Base-by-base conservation (phyloP, 2,888 invertebrate species). In the Empis livida region DNA sequence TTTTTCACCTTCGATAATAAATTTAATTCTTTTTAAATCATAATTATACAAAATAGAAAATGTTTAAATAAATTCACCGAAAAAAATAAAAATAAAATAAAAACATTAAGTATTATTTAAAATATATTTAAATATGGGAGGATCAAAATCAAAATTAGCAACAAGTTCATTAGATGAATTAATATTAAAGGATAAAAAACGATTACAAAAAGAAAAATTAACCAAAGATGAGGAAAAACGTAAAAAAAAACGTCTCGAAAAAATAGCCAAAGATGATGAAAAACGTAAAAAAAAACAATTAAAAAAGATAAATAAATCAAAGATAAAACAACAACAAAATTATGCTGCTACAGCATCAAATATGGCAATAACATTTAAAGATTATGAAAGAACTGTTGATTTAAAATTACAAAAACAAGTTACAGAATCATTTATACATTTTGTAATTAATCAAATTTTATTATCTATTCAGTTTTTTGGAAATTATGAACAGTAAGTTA, bases 401-500 rank as follows among this genome's bases (percentile, higher is more conserved):
- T 17, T 39, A 8, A 49, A 49, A 16, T 43, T 43, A 27, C 44
- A 46, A 16, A 39, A 44, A 40, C 46, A 47, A 37, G 16, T 47
- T 8, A 16, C 42, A 39, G 44, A 46, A 20, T 23, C 31, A 32
- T 45, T 49, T 27, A 42, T 14, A 5, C 17, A 39, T 39, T 89
- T 89, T 63, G 68, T 88, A 10, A 65, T 88, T 11, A 87, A 89
- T 61, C 84, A 88, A 62, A 75, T 86, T 48, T 71, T 86, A 46
- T 73, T 87, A 62, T 78, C 80, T 13, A 73, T 84, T 17, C 84
- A 87, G 67, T 87, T 89, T 68, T 86, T 85, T 58, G 78, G 80
- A 54, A 82, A 88, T 63, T 87, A 77, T 60, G 82, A 86, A 62
- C 75, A 77, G 87, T 87, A 65, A 27, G 23, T 27, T 20, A 20